A percentile compares a stretch with the other conserved stretches of the same genome.
Conservation (phyloP, 1,140 invertebrate genomes). For the Phymorhynchus buccinoides region DNA sequence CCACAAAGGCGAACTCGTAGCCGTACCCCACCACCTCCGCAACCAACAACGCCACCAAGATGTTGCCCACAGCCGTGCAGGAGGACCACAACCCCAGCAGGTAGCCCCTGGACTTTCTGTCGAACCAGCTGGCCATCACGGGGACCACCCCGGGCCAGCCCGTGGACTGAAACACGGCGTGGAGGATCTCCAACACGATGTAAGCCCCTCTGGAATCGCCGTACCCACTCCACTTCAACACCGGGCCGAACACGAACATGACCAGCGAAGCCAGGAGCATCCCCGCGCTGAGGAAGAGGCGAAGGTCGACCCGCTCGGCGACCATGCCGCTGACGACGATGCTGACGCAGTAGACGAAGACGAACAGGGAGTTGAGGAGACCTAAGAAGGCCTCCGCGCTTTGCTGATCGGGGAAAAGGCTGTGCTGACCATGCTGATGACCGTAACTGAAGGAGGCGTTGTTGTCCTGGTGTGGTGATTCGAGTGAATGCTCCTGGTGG, state of each 20-base stretch:
- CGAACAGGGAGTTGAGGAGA: slow-evolving; percentile 75
- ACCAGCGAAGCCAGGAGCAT: slow-evolving; percentile 3
- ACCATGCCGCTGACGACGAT: slow-evolving; percentile 18
- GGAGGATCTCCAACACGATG: slow-evolving; percentile 79
- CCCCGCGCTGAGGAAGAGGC: slow-evolving; percentile 9
- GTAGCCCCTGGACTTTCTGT: slow-evolving; percentile 80
- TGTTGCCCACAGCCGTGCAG: slow-evolving; percentile 76
- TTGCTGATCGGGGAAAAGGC: slow-evolving; percentile 68
- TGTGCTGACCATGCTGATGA: no score
- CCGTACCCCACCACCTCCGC: slow-evolving; percentile 73
- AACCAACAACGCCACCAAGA: slow-evolving; percentile 74
- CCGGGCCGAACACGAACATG: slow-evolving; percentile 75
- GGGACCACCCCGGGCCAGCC: slow-evolving; percentile 93
- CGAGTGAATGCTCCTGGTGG: no score
- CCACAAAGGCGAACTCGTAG: slow-evolving; percentile 75
- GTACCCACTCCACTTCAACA: slow-evolving; percentile 73
- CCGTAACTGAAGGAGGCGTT: neutral
- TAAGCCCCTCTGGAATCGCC: slow-evolving; percentile 74
- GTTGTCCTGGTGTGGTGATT: neutral
- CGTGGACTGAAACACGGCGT: slow-evolving; percentile 91
- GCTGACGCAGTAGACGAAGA: slow-evolving; percentile 74
- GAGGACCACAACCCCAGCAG: slow-evolving; percentile 75
- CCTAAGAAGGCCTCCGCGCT: slow-evolving; percentile 75
- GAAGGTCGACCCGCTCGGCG: slow-evolving; percentile 20
- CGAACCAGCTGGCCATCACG: slow-evolving; percentile 96